Evolutionary conservation across 2,797 vertebrate species (phyloP).

Genomic region (Melanotaenia pygmaea): DNA sequence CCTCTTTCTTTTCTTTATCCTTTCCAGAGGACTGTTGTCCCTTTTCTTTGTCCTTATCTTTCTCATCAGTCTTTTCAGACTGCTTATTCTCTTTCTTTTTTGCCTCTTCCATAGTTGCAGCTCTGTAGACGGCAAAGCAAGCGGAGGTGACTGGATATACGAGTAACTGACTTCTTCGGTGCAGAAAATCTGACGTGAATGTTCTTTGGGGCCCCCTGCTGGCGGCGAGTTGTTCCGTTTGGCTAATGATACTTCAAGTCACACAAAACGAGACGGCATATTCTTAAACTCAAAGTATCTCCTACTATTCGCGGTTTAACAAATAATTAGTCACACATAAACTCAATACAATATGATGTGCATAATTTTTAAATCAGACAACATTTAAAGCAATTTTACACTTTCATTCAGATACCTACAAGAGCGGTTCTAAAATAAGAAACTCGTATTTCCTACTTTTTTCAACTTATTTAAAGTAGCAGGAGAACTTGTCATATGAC

Average conservation of each 20-base stretch:
- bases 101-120: conserved; percentile 81
- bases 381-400: background rate
- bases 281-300: background rate
- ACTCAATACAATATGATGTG: background rate
- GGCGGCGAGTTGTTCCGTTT: background rate
- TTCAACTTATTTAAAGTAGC: conserved; percentile 19
- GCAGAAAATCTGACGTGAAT: background rate
- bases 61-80: conserved; percentile 80
- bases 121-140: conserved; percentile 42
- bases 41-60: conserved; percentile 84
- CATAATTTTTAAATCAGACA: background rate
- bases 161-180: conserved; percentile 38
- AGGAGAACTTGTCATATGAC: conserved; percentile 64
- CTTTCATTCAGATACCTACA: no score
- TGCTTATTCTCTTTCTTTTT: conserved; percentile 85
- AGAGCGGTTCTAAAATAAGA: fast-evolving
- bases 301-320: background rate
- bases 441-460: conserved; percentile 7
- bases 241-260: background rate
- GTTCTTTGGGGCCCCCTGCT: conserved; percentile 39
- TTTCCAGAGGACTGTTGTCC: conserved; percentile 78
- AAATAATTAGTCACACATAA: no score
- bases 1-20: conserved; percentile 87
- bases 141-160: conserved; percentile 28
- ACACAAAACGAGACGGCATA: background rate